phyloP scores from a whole-genome alignment of 2,888 invertebrate genomes.

The Drosophila pegasa region DNA sequence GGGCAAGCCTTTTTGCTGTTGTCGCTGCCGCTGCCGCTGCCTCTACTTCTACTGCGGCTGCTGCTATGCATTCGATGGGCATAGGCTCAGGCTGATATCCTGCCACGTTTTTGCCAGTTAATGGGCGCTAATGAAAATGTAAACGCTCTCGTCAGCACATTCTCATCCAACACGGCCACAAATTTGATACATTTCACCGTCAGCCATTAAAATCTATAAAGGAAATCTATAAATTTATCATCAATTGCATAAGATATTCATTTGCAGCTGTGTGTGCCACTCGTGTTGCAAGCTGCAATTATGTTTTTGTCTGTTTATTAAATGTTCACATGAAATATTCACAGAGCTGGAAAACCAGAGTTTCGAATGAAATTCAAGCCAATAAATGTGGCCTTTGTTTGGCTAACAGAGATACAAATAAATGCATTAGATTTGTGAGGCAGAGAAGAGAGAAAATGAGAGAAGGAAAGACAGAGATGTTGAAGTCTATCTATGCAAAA shows the following conservation, averaged over 20 bases:
- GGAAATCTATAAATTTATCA: conserved; percentile 6
- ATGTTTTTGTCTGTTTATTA: conserved; percentile 44
- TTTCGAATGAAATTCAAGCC: not conserved
- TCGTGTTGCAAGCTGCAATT: conserved; percentile 14
- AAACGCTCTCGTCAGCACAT: conserved; percentile 34
- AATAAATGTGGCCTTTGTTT: conserved; percentile 2
- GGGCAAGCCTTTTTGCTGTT: conserved; percentile 71
- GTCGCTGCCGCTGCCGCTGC: conserved; percentile 17
- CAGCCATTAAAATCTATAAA: conserved; percentile 18
- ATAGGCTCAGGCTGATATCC: conserved; percentile 28
- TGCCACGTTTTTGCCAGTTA: conserved; percentile 31
- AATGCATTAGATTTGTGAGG: too few species aligned
- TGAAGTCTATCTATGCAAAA: too few species aligned
- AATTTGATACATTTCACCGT: conserved; percentile 12
- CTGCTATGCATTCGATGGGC: conserved; percentile 40
- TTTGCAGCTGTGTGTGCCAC: not conserved
- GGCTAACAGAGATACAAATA: not conserved
- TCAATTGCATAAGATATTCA: conserved; percentile 3
- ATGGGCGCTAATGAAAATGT: conserved; percentile 58
- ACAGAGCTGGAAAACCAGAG: conserved; percentile 5
- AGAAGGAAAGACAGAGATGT: too few species aligned
- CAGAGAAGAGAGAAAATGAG: too few species aligned
- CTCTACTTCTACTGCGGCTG: conserved; percentile 47
- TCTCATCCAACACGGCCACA: conserved; percentile 1
- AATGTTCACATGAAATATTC: conserved; percentile 39